phyloP scores from a whole-genome alignment of 2,888 invertebrate genomes.

The Megalurothrips usitatus region DNA sequence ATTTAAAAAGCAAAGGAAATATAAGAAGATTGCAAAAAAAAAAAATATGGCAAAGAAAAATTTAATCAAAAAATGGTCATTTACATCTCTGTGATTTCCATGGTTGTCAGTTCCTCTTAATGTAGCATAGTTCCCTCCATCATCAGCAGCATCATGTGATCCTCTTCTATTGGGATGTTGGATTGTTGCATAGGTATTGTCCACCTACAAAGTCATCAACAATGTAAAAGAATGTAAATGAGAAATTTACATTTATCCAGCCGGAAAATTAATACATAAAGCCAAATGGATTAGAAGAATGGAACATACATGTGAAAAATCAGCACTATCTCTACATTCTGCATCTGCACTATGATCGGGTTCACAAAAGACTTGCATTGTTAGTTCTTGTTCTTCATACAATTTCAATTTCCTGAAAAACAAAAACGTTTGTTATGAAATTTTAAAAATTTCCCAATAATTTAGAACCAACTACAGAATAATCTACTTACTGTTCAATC shows the following conservation, averaged over 20 bases:
- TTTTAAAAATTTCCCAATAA: not conserved
- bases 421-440: slow-evolving; percentile 31
- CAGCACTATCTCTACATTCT: slow-evolving; percentile 49
- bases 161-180: slow-evolving; percentile 57
- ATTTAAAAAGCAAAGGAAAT: slow-evolving; percentile 32
- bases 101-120: slow-evolving; percentile 48
- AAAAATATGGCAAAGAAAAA: slow-evolving; percentile 23
- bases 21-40: slow-evolving; percentile 27
- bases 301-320: slow-evolving; percentile 49
- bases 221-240: slow-evolving; percentile 3
- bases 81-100: slow-evolving; percentile 52
- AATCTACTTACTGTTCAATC: slow-evolving; percentile 73
- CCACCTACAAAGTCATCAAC: slow-evolving; percentile 50
- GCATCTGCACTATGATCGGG: slow-evolving; percentile 50
- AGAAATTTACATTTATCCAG: not conserved
- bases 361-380: slow-evolving; percentile 87
- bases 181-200: slow-evolving; percentile 77
- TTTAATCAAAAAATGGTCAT: slow-evolving; percentile 35
- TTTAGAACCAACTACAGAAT: not conserved
- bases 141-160: slow-evolving; percentile 47
- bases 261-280: not conserved
- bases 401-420: slow-evolving; percentile 68
- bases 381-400: slow-evolving; percentile 87
- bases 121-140: slow-evolving; percentile 62
- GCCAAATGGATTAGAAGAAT: not conserved